phyloP scores from a whole-genome alignment of 2,888 invertebrate species.

The Microctonus brassicae region DNA sequence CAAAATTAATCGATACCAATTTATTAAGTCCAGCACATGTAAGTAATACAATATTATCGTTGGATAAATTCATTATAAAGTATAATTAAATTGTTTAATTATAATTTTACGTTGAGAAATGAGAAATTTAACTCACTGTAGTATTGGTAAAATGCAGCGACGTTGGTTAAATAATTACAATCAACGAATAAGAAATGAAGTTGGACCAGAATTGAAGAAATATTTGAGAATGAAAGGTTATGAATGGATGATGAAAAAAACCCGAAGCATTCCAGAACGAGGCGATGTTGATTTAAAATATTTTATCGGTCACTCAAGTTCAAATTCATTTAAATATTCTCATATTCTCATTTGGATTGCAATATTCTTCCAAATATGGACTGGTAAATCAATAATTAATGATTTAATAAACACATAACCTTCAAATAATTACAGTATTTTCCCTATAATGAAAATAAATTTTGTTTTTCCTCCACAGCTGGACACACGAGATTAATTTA shows the following conservation, averaged over 20 bases:
- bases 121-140: conserved; percentile 2
- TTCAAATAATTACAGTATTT: too few species aligned
- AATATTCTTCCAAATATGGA: conserved; percentile 39
- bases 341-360: conserved; percentile 33
- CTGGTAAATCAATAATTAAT: conserved; percentile 22
- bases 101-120: neutral
- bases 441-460: too few species aligned
- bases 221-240: conserved; percentile 80
- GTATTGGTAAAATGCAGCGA: conserved; percentile 72
- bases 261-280: conserved; percentile 77
- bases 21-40: conserved; percentile 87
- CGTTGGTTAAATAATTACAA: conserved; percentile 87
- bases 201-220: conserved; percentile 81
- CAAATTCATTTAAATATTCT: conserved; percentile 29
- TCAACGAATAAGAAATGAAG: conserved; percentile 77
- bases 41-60: too few species aligned
- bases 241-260: conserved; percentile 89
- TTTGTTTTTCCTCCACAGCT: neutral
- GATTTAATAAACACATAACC: neutral
- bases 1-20: conserved; percentile 83
- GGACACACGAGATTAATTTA: conserved; percentile 12
- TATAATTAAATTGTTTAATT: conserved; percentile 12
- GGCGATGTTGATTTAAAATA: conserved; percentile 56
- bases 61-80: neutral
- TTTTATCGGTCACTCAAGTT: conserved; percentile 46